A percentile compares a stretch with the other conserved stretches of the same genome.
phyloP scores from a whole-genome alignment of 2,888 invertebrate genomes.

The Pheosia tremula region DNA sequence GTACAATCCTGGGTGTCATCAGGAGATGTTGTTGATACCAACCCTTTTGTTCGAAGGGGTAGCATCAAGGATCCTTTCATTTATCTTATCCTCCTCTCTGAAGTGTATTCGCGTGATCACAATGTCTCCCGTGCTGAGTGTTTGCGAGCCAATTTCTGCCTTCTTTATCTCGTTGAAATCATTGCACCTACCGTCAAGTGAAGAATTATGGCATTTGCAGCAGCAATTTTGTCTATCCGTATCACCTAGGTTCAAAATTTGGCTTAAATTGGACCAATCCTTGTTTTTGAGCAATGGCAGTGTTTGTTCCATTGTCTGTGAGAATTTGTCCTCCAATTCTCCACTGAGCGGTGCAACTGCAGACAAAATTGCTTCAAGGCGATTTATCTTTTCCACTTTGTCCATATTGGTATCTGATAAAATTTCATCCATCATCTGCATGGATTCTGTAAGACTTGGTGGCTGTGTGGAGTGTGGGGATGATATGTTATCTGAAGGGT shows the following conservation, averaged over 20 bases:
- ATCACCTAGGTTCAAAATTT: slow-evolving; percentile 76
- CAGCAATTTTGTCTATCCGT: slow-evolving; percentile 77
- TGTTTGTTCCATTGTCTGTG: slow-evolving; percentile 82
- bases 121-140: slow-evolving; percentile 95
- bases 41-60: slow-evolving; percentile 70
- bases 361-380: slow-evolving; percentile 93
- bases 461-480: slow-evolving; percentile 92
- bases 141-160: slow-evolving; percentile 89
- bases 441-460: slow-evolving; percentile 93
- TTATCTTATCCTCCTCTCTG: slow-evolving; percentile 77
- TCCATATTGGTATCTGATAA: slow-evolving; percentile 93
- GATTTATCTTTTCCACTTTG: slow-evolving; percentile 93
- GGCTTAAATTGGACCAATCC: slow-evolving; percentile 81
- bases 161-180: slow-evolving; percentile 77
- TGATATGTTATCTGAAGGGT: slow-evolving; percentile 89
- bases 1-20: slow-evolving; percentile 64
- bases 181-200: slow-evolving; percentile 72
- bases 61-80: slow-evolving; percentile 78
- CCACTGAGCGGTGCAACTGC: slow-evolving; percentile 90
- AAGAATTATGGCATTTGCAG: slow-evolving; percentile 84
- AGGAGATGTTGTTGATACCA: slow-evolving; percentile 76
- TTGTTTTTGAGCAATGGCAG: slow-evolving; percentile 81
- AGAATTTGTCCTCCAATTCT: slow-evolving; percentile 81
- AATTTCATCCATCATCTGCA: slow-evolving; percentile 95
- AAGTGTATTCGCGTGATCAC: slow-evolving; percentile 93